A percentile compares a stretch with the other conserved stretches of the same genome.
Conservation (phyloP, 2,888 invertebrate species). For the Coenonympha arcania region DNA sequence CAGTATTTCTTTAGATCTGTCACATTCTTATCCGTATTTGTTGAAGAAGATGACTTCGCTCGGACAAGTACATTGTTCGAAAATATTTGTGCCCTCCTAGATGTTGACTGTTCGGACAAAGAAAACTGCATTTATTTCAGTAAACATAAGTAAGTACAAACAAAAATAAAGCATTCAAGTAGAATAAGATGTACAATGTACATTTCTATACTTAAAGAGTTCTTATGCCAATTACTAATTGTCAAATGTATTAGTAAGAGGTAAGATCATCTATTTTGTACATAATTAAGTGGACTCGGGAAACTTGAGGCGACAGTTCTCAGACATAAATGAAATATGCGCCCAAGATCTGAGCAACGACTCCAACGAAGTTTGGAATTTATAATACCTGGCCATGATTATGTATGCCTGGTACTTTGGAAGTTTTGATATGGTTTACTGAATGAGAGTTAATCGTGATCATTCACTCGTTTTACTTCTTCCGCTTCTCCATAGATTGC, state of each 20-base stretch:
- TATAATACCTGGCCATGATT: neutral
- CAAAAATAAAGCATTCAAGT: too few species aligned
- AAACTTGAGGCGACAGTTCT: constrained; percentile 17
- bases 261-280: constrained; percentile 47
- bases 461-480: too few species aligned
- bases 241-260: constrained; percentile 32
- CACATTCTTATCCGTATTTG: constrained; percentile 55
- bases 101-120: constrained; percentile 25
- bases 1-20: constrained; percentile 37
- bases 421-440: neutral
- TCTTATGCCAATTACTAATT: too few species aligned
- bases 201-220: too few species aligned
- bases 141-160: too few species aligned
- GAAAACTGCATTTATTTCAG: constrained; percentile 6
- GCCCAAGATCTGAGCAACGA: constrained; percentile 47
- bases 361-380: constrained; percentile 18
- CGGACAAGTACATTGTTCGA: constrained; percentile 60
- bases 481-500: too few species aligned
- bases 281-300: constrained; percentile 51
- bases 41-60: constrained; percentile 64
- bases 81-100: constrained; percentile 52
- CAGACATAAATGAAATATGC: constrained; percentile 56
- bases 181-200: too few species aligned
- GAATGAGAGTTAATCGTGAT: too few species aligned
- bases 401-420: constrained; percentile 1